Evolutionary conservation across 2,797 vertebrate species (phyloP).

Genomic region (Geotrypetes seraphini): DNA sequence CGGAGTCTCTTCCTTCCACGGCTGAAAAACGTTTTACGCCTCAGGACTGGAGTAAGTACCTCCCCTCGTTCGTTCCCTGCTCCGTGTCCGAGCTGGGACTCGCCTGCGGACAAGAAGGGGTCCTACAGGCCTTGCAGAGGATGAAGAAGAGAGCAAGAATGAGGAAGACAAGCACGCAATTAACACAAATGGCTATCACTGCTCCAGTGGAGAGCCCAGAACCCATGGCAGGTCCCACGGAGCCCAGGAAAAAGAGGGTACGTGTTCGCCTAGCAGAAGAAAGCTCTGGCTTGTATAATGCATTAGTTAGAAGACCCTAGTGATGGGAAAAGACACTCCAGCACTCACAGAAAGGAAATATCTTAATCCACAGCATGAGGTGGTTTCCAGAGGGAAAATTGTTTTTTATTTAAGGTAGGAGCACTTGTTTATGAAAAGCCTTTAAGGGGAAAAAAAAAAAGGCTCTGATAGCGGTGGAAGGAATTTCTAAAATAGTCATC

Average conservation of each 20-base stretch:
- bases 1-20: conserved; percentile 7
- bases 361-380: no score
- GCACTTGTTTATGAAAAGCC: no score
- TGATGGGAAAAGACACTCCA: no score
- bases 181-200: conserved; percentile 57
- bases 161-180: conserved; percentile 51
- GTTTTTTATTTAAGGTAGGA: no score
- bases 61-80: conserved; percentile 51
- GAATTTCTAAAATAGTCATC: no score
- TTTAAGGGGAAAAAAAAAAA: no score
- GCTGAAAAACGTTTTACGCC: not conserved
- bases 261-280: no score
- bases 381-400: no score
- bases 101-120: conserved; percentile 54
- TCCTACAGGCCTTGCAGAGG: conserved; percentile 61
- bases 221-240: conserved; percentile 40
- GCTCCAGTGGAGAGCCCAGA: conserved; percentile 56
- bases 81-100: conserved; percentile 34
- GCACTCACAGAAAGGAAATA: no score
- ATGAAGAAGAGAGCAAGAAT: conserved; percentile 57
- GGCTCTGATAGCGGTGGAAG: no score
- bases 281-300: no score
- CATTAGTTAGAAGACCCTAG: no score
- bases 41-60: conserved; percentile 60
- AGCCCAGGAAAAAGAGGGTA: not conserved